phyloP scores from a whole-genome alignment of 2,113 vertebrate species.

The Cebus imitator region DNA sequence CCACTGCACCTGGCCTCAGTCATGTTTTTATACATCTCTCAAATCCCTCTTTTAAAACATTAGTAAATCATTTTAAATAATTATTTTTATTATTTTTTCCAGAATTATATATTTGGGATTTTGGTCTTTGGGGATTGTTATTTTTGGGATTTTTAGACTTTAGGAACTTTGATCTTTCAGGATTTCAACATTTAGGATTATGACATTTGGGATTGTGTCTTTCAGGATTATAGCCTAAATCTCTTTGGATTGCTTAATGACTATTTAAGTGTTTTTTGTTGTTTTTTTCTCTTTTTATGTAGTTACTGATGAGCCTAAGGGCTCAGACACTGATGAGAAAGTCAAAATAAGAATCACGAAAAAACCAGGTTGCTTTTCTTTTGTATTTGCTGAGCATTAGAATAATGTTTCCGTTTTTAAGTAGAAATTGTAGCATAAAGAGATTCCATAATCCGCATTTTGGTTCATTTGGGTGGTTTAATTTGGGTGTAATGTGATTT shows the following conservation, averaged over 20 bases:
- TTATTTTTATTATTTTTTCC: neutral
- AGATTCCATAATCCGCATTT: conserved; percentile 58
- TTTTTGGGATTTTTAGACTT: neutral
- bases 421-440: conserved; percentile 24
- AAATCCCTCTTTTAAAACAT: neutral
- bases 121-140: neutral
- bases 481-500: conserved; percentile 54
- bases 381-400: conserved; percentile 40
- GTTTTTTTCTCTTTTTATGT: neutral
- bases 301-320: conserved; percentile 24
- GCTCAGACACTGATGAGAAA: conserved; percentile 14
- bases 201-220: neutral
- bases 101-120: neutral
- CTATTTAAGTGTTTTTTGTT: no score
- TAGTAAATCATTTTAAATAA: neutral
- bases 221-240: neutral
- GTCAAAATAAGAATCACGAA: neutral
- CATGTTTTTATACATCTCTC: neutral
- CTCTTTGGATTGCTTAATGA: neutral
- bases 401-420: conserved; percentile 41
- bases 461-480: conserved; percentile 43
- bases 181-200: neutral
- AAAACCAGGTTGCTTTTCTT: conserved; percentile 5
- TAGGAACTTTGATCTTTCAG: neutral
- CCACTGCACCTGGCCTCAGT: neutral